Conservation (phyloP, 2,113 vertebrate genomes). For the Caranx melampygus region DNA sequence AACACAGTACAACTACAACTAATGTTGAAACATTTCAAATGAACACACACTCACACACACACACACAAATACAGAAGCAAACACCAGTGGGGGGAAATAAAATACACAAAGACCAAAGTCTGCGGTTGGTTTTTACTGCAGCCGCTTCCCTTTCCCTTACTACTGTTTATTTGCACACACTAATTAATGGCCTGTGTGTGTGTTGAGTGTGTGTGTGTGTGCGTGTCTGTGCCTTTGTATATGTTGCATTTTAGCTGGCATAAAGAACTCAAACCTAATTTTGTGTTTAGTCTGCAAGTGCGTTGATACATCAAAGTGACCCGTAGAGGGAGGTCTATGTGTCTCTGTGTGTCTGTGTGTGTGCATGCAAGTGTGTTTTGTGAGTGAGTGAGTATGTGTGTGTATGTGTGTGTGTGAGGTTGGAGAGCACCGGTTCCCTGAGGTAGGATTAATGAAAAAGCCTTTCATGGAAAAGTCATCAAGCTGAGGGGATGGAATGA, state of each 20-base stretch:
- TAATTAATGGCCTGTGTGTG: conserved; percentile 78
- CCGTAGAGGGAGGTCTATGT: conserved; percentile 73
- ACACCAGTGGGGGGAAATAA: conserved; percentile 72
- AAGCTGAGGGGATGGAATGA: conserved; percentile 85
- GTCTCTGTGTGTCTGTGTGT: conserved; percentile 18
- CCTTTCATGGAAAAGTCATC: conserved; percentile 88
- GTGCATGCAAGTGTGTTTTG: conserved; percentile 6
- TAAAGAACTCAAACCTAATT: conserved; percentile 77
- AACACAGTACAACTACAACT: conserved; percentile 44
- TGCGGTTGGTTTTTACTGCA: conserved; percentile 70
- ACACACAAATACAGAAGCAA: conserved; percentile 62
- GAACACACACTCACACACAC: conserved; percentile 18
- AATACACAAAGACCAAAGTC: conserved; percentile 76
- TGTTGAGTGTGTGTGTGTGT: conserved; percentile 34
- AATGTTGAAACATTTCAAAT: conserved; percentile 58
- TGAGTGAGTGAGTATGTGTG: neutral
- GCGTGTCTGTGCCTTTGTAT: conserved; percentile 57
- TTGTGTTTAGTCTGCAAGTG: conserved; percentile 82
- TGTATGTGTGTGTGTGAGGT: conserved; percentile 64
- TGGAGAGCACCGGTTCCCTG: conserved; percentile 84
- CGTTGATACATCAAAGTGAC: conserved; percentile 82
- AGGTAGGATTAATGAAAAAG: conserved; percentile 88
- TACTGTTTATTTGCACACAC: conserved; percentile 80
- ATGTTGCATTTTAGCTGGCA: conserved; percentile 71
- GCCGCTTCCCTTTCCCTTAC: conserved; percentile 78